A percentile compares a stretch with the other conserved stretches of the same genome.
These are phyloP conservation scores for Todiramphus chloris DNA, from an alignment of 2,113 vertebrate genomes.

Conservation along the genomic window DNA sequence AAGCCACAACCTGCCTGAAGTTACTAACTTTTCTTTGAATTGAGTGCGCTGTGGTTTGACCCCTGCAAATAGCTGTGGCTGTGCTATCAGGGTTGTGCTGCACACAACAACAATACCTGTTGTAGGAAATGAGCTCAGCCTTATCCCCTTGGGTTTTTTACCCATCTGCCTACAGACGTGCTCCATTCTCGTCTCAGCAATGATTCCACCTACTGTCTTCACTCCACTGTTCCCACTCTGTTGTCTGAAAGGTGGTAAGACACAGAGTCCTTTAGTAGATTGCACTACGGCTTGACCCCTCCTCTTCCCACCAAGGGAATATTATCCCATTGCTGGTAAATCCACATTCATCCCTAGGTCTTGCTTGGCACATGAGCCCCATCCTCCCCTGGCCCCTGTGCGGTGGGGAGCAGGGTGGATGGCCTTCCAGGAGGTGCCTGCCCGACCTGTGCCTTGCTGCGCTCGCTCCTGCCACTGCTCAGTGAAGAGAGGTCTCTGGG, in stretches of 20 bases:
- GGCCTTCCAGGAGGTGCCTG: neutral
- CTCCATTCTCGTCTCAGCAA: fast-evolving
- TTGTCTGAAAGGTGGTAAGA: neutral
- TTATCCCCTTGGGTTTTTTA: neutral
- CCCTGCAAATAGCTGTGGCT: neutral
- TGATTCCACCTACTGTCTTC: neutral
- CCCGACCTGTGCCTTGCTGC: fast-evolving
- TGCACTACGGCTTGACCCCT: neutral
- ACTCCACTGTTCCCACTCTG: neutral
- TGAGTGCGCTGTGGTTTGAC: fast-evolving
- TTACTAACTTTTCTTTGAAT: neutral
- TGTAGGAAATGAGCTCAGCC: neutral
- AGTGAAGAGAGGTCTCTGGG: neutral
- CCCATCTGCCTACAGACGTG: neutral
- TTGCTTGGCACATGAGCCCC: neutral
- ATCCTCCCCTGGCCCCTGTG: neutral
- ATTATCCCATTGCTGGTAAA: neutral
- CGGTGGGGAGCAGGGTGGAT: neutral
- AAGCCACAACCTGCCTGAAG: neutral
- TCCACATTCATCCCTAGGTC: neutral
- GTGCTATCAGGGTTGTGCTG: neutral
- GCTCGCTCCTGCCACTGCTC: fast-evolving
- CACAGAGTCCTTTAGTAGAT: neutral
- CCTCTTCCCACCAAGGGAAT: neutral
- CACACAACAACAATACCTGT: neutral